Evolutionary conservation across 2,113 vertebrate genomes (phyloP).

Genomic region (Stigmatopora argus): DNA sequence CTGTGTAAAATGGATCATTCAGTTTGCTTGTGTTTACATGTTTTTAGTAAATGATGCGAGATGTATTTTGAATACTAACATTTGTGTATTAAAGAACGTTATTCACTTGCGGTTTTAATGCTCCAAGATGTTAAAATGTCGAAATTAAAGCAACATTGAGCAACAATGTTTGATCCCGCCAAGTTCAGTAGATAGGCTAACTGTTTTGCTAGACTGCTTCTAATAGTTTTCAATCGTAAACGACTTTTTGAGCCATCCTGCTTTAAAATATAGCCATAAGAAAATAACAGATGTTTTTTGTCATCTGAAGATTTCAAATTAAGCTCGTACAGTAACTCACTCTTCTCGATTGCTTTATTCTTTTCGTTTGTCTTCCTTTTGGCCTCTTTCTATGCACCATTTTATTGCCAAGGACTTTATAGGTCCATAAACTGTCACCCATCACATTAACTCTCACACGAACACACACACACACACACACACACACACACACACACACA

Average conservation of each 20-base stretch:
- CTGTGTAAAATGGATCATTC: slow-evolving; percentile 18
- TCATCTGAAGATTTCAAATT: slow-evolving; percentile 24
- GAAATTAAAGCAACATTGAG: neutral
- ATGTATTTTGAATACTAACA: neutral
- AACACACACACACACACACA: too few relatives aligned
- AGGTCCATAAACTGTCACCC: slow-evolving; percentile 49
- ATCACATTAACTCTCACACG: slow-evolving; percentile 23
- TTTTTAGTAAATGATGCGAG: neutral
- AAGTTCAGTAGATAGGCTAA: neutral
- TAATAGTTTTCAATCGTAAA: neutral
- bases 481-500: too few relatives aligned
- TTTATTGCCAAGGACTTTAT: slow-evolving; percentile 56
- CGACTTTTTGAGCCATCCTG: neutral
- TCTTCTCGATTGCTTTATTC: neutral
- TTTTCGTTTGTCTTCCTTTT: slow-evolving; percentile 25
- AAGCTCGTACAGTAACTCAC: slow-evolving; percentile 24
- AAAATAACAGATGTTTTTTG: neutral
- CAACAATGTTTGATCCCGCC: neutral
- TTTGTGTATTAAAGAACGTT: neutral
- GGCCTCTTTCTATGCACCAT: slow-evolving; percentile 37
- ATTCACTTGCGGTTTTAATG: neutral
- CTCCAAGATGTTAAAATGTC: neutral
- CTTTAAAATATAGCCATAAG: neutral
- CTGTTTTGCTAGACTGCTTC: neutral
- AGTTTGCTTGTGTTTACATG: slow-evolving; percentile 2